phyloP scores from a whole-genome alignment of 2,888 invertebrate species.

The Noctua pronuba region DNA sequence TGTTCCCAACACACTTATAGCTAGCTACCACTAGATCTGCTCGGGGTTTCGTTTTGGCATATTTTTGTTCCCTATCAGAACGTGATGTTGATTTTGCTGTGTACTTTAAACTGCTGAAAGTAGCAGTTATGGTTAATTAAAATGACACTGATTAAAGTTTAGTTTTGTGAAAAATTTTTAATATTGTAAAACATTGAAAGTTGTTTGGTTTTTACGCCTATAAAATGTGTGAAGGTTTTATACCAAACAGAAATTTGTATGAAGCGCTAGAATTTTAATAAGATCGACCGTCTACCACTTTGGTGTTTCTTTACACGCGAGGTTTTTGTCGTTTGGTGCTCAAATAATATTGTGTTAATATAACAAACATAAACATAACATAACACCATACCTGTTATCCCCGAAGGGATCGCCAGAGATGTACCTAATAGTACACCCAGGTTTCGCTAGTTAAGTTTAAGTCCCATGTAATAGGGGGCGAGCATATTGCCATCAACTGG shows the following conservation, averaged over 20 bases:
- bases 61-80: constrained; percentile 42
- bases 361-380: not conserved
- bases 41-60: constrained; percentile 26
- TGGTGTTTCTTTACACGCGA: not conserved
- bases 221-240: not conserved
- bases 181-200: not conserved
- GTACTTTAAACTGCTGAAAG: constrained; percentile 1
- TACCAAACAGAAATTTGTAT: not conserved
- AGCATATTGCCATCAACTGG: not conserved
- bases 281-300: not conserved
- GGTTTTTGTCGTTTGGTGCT: not conserved
- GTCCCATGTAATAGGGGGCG: not conserved
- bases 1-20: constrained; percentile 55
- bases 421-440: not conserved
- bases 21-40: constrained; percentile 53
- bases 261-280: not conserved
- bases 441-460: not conserved
- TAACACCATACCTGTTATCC: not conserved
- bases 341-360: not conserved
- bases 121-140: not conserved
- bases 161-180: not conserved
- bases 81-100: not conserved
- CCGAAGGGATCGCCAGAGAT: not conserved
- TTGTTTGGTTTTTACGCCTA: not conserved
- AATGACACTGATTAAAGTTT: not conserved